Conservation (phyloP, 2,113 vertebrate species). For the Scomber scombrus region DNA sequence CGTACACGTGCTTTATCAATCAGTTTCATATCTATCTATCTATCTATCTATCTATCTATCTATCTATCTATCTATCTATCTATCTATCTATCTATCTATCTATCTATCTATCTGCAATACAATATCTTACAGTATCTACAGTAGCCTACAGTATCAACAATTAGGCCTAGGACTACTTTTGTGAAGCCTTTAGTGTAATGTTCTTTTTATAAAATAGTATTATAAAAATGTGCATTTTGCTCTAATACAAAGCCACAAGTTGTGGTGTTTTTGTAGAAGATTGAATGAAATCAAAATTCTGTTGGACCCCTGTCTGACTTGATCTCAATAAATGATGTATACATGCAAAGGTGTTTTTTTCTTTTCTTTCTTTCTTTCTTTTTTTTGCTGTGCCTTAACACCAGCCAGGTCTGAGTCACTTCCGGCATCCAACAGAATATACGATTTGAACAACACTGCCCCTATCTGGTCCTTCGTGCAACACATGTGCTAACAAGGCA, state of each 20-base stretch:
- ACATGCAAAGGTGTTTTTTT: not conserved
- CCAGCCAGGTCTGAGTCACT: not conserved
- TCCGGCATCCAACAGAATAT: not conserved
- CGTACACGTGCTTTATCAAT: constrained; percentile 1
- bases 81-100: not conserved
- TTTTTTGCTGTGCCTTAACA: not conserved
- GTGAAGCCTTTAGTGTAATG: no score
- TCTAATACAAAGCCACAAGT: no score
- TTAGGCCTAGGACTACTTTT: no score
- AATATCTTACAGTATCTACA: no score
- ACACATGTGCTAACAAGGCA: not conserved
- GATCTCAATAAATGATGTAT: not conserved
- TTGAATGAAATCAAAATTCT: not conserved
- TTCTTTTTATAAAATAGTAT: no score
- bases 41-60: no score
- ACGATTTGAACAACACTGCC: constrained; percentile 31
- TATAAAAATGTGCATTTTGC: no score
- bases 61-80: not conserved
- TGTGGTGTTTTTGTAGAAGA: no score
- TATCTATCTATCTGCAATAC: not conserved
- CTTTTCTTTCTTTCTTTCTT: not conserved
- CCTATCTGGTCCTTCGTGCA: constrained; percentile 12
- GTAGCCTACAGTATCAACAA: no score
- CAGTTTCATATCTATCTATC: no score
- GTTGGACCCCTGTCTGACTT: not conserved